A percentile compares a stretch with the other conserved stretches of the same genome.
Evolutionary conservation across 2,888 invertebrate genomes (phyloP).

Genomic region (Pyralis farinalis): DNA sequence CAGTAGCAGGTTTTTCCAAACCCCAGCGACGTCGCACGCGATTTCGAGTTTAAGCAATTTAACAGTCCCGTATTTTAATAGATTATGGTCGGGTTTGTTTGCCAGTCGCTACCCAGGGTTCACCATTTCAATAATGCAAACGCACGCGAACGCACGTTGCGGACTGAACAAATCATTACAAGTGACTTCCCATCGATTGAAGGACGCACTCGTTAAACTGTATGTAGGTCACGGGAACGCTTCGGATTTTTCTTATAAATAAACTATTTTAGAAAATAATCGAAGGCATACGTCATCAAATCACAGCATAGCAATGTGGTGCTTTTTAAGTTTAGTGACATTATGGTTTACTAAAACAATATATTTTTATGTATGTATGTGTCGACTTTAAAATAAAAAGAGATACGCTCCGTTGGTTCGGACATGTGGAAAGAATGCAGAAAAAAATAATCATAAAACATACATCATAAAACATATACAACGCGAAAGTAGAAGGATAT

Average conservation of each 20-base stretch:
- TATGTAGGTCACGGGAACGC: slow-evolving; percentile 34
- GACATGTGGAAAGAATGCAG: too few relatives aligned
- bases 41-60: slow-evolving; percentile 19
- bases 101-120: slow-evolving; percentile 18
- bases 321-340: too few relatives aligned
- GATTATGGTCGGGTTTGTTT: slow-evolving; percentile 29
- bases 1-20: not conserved
- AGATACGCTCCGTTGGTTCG: too few relatives aligned
- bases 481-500: too few relatives aligned
- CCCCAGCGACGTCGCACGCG: slow-evolving; percentile 15
- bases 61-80: slow-evolving; percentile 32
- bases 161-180: slow-evolving; percentile 32
- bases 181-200: slow-evolving; percentile 55
- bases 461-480: too few relatives aligned
- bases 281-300: too few relatives aligned
- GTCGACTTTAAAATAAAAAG: too few relatives aligned
- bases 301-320: too few relatives aligned
- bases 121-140: slow-evolving; percentile 40
- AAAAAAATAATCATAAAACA: too few relatives aligned
- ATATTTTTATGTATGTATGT: too few relatives aligned
- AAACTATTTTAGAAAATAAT: too few relatives aligned
- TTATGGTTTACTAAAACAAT: too few relatives aligned
- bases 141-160: slow-evolving; percentile 27
- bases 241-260: not conserved
- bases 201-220: slow-evolving; percentile 36